Conservation (phyloP, 2,797 vertebrate species). For the Hemitrygon akajei region DNA sequence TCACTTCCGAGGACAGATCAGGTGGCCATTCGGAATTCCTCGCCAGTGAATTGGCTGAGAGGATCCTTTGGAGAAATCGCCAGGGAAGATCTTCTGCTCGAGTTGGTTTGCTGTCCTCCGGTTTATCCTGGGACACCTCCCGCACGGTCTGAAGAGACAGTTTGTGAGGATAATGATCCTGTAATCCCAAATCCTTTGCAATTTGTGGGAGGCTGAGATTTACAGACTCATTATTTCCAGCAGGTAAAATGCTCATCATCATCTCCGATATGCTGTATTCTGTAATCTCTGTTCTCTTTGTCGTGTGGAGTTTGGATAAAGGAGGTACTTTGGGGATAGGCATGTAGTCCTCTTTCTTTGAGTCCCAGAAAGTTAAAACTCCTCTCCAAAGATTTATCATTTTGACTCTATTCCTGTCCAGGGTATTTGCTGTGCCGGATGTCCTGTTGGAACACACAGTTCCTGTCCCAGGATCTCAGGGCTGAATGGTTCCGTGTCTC, state of each 20-base stretch:
- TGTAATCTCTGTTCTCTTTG: too few relatives aligned
- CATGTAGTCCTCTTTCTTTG: too few relatives aligned
- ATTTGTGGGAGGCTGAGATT: not conserved
- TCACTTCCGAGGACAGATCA: not conserved
- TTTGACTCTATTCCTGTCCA: too few relatives aligned
- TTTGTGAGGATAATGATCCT: conserved; percentile 1
- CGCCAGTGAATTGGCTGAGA: conserved; percentile 52
- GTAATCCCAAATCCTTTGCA: conserved; percentile 9
- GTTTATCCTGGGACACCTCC: not conserved
- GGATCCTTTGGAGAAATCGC: conserved; percentile 54
- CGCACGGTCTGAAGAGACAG: not conserved
- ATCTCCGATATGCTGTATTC: too few relatives aligned
- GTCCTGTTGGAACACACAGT: too few relatives aligned
- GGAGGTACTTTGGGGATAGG: too few relatives aligned
- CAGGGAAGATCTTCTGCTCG: conserved; percentile 46
- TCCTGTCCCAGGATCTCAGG: too few relatives aligned
- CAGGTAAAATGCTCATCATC: not conserved
- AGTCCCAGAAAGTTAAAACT: too few relatives aligned
- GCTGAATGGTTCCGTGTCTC: too few relatives aligned
- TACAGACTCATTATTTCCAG: not conserved
- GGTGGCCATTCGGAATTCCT: conserved; percentile 40
- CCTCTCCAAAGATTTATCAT: too few relatives aligned
- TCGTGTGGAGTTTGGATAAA: too few relatives aligned
- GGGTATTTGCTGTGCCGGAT: too few relatives aligned
- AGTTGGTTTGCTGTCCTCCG: not conserved